Evolutionary conservation across 2,113 vertebrate genomes (phyloP), one percentile per base, ranked within the genome.

Genomic region (Lepisosteus osseus): DNA sequence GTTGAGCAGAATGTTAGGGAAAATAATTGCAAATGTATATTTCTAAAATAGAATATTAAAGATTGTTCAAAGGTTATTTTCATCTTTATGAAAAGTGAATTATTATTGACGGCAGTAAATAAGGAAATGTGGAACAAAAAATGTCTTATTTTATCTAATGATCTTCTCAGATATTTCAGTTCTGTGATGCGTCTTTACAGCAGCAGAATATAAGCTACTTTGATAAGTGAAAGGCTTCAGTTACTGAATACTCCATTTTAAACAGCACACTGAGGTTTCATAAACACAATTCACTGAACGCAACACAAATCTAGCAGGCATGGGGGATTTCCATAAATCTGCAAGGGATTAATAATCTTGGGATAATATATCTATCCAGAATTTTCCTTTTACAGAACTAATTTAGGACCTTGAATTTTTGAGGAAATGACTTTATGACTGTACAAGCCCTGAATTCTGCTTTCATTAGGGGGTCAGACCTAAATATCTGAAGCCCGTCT

Each of bases 371-470:
- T 15, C 54, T 68, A 54, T 29, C 68, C 51, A 40, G 62, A 17
- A 40, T 64, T 11, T 55, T 17, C 62, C 62, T 70, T 70, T 66
- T 59, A 70, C 63, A 47, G 54, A 65, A 54, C 54, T 74, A 45
- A 74, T 74, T 70, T 74, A 65, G n/a, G 62, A 61, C 59, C 17
- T 45, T 70, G 17, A n/a, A 4, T 70, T 65, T 42, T 17, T 15
- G n/a, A 74, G 68, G 62, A 70, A 69, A 74, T 74, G 41, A 61
- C 56, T 70, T 74, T 59, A 74, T 65, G 43, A 62, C 54, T 15
- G 41, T 70, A 66, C 73, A 54, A 59, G 54, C 73, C 63, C 54
- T 70, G 41, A 59, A 41, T 65, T 66, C 63, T 55, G 62, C 68
- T 74, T 70, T 54, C 15, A 64, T 74, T 54, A 74, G 6, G 40